Base-by-base conservation (phyloP, 2,888 invertebrate genomes). In the Campoplex capitator region DNA sequence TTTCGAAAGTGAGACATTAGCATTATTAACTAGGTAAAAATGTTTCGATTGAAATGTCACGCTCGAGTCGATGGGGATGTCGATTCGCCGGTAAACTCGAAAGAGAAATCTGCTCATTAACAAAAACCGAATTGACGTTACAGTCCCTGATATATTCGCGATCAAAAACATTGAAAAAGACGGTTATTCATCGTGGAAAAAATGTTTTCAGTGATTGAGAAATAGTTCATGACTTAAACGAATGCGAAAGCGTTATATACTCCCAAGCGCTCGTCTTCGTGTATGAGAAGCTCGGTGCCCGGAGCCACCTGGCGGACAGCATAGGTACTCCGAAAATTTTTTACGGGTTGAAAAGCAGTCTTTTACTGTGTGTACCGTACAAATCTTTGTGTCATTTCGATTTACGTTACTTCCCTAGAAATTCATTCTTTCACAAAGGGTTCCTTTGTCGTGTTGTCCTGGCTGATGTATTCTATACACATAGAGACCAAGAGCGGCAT, bases 391-490 rank as follows among this genome's bases (percentile, higher is more conserved):
- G 74, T 81, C 70, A 73, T 85, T 81, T 77, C 62, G 67, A 51
- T 78, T 78, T 67, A 70, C 56, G 28, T 78, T 76, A 35, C 82
- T 73, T 88, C 84, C 88, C 88, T 82, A 84, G 84, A 86, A 89
- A 88, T 87, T 87, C 80, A 88, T 88, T 86, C 79, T 68, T 54
- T 73, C 58, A 71, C n/a, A 73, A 38, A 67, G 38, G 68, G 38
- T 51, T 35, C 28, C 18, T 18, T 62, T 48, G 54, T n/a, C 23
- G 67, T 70, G n/a, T 73, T 51, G 23, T 87, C 74, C 80, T 76
- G 76, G 45, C 65, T 73, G 88, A 88, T 89, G 89, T 90, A 90
- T 89, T 7, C n/a, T 9, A 56, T 23, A 23, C 23, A 56, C 32
- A 32, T 32, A 71, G 18, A 71, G 32, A 48, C 42, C 13, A 45